phyloP scores from a whole-genome alignment of 2,888 invertebrate species.

The Zaprionus bogoriensis region DNA sequence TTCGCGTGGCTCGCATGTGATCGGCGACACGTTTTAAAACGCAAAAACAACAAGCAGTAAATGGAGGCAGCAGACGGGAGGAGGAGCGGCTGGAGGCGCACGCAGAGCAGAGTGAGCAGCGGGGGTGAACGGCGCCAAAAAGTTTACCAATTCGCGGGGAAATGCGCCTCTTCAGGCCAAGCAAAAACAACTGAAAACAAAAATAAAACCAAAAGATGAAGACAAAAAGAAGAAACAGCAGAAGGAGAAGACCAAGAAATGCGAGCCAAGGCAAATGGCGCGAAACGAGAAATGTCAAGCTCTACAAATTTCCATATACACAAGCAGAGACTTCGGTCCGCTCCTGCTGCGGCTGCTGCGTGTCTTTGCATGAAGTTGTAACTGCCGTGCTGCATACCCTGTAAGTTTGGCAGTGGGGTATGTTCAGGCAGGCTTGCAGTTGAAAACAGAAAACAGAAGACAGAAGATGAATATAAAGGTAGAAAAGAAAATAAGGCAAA shows the following conservation, averaged over 20 bases:
- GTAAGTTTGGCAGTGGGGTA: not conserved
- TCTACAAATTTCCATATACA: conserved; percentile 45
- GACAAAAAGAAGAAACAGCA: not conserved
- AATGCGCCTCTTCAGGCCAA: conserved; percentile 19
- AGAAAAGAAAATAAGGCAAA: not conserved
- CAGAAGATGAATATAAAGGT: no score
- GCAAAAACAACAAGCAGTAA: not conserved
- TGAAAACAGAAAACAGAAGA: no score
- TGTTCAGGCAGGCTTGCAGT: no score
- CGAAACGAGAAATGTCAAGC: conserved; percentile 44
- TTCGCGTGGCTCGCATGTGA: conserved; percentile 34
- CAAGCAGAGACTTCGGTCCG: not conserved
- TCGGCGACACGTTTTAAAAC: conserved; percentile 31
- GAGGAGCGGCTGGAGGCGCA: no score
- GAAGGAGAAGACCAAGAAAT: not conserved
- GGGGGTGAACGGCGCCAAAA: conserved; percentile 46
- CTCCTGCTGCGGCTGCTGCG: not conserved
- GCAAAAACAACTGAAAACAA: no score
- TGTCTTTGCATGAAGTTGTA: conserved; percentile 38
- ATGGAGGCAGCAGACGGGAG: not conserved
- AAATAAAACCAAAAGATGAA: not conserved
- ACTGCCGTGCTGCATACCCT: conserved; percentile 22
- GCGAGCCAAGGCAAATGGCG: conserved; percentile 41
- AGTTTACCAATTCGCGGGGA: conserved; percentile 39
- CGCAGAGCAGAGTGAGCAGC: no score